phyloP scores from a whole-genome alignment of 2,888 invertebrate species.

The Hyposoter didymator region DNA sequence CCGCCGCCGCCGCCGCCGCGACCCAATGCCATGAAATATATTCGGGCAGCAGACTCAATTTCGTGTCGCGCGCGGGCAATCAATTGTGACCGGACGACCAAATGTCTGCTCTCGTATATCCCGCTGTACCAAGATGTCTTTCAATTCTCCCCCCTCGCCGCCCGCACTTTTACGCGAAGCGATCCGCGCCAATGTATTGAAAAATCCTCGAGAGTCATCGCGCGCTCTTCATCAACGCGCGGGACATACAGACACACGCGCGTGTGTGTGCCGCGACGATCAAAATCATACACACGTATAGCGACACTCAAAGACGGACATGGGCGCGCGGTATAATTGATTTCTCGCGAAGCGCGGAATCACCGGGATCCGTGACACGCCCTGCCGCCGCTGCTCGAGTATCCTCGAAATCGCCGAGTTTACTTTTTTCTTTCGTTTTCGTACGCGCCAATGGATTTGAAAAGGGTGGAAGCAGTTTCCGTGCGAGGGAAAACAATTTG shows the following conservation, averaged over 20 bases:
- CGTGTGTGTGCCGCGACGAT: not conserved
- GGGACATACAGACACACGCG: not conserved
- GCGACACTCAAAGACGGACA: not conserved
- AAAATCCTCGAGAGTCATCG: conserved; percentile 30
- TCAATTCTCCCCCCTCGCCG: not conserved
- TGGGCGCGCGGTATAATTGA: not conserved
- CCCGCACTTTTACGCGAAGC: not conserved
- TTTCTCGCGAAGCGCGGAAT: not conserved
- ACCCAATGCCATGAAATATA: too few relatives aligned
- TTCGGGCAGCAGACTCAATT: too few relatives aligned
- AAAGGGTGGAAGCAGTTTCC: not conserved
- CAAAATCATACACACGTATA: not conserved
- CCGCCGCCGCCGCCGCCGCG: too few relatives aligned
- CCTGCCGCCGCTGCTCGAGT: not conserved
- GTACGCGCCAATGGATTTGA: not conserved
- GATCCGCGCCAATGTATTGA: conserved; percentile 41
- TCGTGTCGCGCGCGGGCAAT: conserved; percentile 11
- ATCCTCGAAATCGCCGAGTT: not conserved
- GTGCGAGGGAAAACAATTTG: too few relatives aligned
- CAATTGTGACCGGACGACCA: too few relatives aligned
- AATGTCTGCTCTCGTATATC: too few relatives aligned
- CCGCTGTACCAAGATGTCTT: conserved; percentile 2
- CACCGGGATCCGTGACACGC: not conserved
- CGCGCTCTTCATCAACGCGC: not conserved
- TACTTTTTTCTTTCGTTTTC: not conserved